A percentile compares a stretch with the other conserved stretches of the same genome.
Conservation (phyloP, 2,888 invertebrate species). For the Choristoneura rosaceana region DNA sequence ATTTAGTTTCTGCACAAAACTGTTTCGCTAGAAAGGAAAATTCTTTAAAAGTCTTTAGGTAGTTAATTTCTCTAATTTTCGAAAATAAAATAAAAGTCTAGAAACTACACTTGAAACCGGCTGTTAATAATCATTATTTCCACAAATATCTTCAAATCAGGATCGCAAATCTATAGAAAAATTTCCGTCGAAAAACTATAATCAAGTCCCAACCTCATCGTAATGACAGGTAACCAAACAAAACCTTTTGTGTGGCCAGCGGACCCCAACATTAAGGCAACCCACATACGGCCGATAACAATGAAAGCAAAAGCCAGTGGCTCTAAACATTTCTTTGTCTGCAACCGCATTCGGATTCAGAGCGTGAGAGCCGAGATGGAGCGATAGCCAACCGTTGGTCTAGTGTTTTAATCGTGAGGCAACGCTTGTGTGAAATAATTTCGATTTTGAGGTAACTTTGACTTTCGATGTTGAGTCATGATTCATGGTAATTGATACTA, state of each 20-base stretch:
- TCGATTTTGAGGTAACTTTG: conserved; percentile 13
- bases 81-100: too few relatives aligned
- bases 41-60: too few relatives aligned
- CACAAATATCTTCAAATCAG: not conserved
- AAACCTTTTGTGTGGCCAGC: conserved; percentile 31
- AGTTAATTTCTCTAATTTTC: too few relatives aligned
- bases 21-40: too few relatives aligned
- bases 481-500: not conserved
- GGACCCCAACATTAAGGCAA: conserved; percentile 37
- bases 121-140: not conserved
- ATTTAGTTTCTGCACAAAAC: too few relatives aligned
- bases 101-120: not conserved
- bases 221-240: not conserved
- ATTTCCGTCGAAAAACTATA: not conserved
- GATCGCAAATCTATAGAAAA: not conserved
- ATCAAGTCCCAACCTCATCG: not conserved
- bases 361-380: conserved; percentile 30
- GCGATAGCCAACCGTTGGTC: conserved; percentile 37
- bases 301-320: conserved; percentile 43
- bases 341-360: conserved; percentile 38
- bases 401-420: conserved; percentile 32
- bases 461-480: conserved; percentile 7
- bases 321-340: conserved; percentile 40
- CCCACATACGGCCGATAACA: conserved; percentile 40
- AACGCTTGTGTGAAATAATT: conserved; percentile 27